These are phyloP conservation scores for Thalassaphorura encarpata DNA, from an alignment of 1,140 invertebrate species.

Conservation along the genomic window DNA sequence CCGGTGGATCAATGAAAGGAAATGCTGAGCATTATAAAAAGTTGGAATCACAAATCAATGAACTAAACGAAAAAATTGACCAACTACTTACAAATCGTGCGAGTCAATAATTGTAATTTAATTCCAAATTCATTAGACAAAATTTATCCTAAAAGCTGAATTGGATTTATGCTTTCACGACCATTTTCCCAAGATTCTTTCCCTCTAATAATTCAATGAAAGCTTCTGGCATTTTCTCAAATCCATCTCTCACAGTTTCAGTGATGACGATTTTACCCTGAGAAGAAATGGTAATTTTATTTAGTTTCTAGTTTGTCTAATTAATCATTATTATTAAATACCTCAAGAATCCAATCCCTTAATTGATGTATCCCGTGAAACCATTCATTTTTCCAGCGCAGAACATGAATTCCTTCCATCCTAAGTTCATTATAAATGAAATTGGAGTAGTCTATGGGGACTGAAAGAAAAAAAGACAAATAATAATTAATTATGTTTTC, in stretches of 20 bases:
- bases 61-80: too few species aligned
- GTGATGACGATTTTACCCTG: slow-evolving; percentile 40
- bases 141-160: not conserved
- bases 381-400: slow-evolving; percentile 43
- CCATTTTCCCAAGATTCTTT: slow-evolving; percentile 40
- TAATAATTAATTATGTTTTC: not conserved
- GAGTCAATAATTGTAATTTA: not conserved
- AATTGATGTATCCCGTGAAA: slow-evolving; percentile 48
- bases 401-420: slow-evolving; percentile 51
- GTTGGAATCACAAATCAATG: too few species aligned
- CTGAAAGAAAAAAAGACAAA: slow-evolving; percentile 26
- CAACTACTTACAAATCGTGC: not conserved
- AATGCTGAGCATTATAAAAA: too few species aligned
- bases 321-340: slow-evolving; percentile 36
- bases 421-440: slow-evolving; percentile 46
- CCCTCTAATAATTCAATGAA: slow-evolving; percentile 41
- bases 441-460: slow-evolving; percentile 43
- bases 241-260: slow-evolving; percentile 40
- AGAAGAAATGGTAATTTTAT: slow-evolving; percentile 7
- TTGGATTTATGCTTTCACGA: slow-evolving; percentile 36
- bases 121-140: not conserved
- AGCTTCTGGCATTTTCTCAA: slow-evolving; percentile 41
- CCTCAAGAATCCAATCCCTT: slow-evolving; percentile 49
- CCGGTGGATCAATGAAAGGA: too few species aligned
- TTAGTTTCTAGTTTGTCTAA: not conserved